Percentiles rank a stretch among this genome's conserved stretches.
These are phyloP conservation scores for Agriopis aurantiaria DNA, from an alignment of 2,888 invertebrate genomes.

Conservation along the genomic window DNA sequence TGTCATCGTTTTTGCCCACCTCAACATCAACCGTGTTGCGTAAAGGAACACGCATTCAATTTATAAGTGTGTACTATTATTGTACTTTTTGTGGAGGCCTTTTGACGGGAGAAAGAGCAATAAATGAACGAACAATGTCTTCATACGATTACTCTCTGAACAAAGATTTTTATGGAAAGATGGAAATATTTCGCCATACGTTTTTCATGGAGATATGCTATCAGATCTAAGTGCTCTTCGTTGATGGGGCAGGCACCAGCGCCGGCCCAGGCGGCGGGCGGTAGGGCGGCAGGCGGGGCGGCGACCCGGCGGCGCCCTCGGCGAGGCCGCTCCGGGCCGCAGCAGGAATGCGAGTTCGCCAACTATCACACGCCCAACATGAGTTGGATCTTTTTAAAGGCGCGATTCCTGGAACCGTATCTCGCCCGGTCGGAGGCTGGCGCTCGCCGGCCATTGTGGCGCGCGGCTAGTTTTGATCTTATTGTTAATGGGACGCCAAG, in stretches of 20 bases:
- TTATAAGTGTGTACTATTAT: constrained; percentile 52
- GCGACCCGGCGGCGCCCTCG: constrained; percentile 51
- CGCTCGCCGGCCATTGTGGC: constrained; percentile 82
- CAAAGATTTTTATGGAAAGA: background rate
- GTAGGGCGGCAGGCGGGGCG: constrained; percentile 21
- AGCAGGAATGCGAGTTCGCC: constrained; percentile 76
- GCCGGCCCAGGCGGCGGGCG: background rate
- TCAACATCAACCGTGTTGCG: constrained; percentile 63
- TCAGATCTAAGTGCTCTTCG: too few species aligned
- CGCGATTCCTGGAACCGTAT: constrained; percentile 82
- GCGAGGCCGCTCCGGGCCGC: constrained; percentile 43
- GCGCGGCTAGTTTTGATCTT: constrained; percentile 86
- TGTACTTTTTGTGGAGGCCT: constrained; percentile 62
- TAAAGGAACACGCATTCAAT: constrained; percentile 56
- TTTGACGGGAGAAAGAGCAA: constrained; percentile 28
- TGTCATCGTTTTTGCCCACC: constrained; percentile 70
- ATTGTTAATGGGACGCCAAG: constrained; percentile 86
- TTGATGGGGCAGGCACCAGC: too few species aligned
- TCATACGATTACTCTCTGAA: constrained; percentile 14
- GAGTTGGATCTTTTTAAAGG: constrained; percentile 82
- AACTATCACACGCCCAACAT: constrained; percentile 80
- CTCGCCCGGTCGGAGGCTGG: constrained; percentile 80
- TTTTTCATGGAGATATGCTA: background rate
- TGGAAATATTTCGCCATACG: background rate
- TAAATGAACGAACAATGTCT: constrained; percentile 33